Evolutionary conservation across 2,888 invertebrate species (phyloP).

Genomic region (Anticlea derivata): DNA sequence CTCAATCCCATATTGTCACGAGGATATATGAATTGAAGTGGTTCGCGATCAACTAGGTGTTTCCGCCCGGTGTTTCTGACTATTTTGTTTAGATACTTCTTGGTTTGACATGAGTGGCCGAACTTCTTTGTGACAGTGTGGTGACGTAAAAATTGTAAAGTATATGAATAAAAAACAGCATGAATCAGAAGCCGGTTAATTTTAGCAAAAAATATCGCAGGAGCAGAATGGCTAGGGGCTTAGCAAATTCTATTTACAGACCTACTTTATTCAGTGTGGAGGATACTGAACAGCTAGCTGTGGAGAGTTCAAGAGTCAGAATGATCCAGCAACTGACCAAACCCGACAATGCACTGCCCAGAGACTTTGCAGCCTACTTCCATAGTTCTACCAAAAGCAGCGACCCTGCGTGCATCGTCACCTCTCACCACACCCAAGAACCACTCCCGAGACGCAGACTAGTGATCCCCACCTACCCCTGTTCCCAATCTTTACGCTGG

Average conservation of each 20-base stretch:
- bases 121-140: constrained; percentile 45
- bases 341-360: constrained; percentile 24
- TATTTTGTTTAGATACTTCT: constrained; percentile 50
- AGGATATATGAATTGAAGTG: constrained; percentile 81
- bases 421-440: constrained; percentile 41
- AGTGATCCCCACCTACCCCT: constrained; percentile 43
- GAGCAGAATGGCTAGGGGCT: constrained; percentile 23
- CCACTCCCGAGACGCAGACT: constrained; percentile 1
- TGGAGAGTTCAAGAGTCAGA: constrained; percentile 44
- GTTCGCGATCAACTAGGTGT: constrained; percentile 80
- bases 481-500: constrained; percentile 46
- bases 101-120: constrained; percentile 38
- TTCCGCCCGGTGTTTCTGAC: constrained; percentile 75
- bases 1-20: constrained; percentile 79
- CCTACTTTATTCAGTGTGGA: constrained; percentile 40
- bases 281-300: constrained; percentile 39
- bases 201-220: constrained; percentile 29
- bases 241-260: constrained; percentile 16
- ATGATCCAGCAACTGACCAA: constrained; percentile 37
- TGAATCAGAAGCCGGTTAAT: constrained; percentile 31
- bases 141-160: constrained; percentile 40
- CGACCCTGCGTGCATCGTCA: constrained; percentile 42
- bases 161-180: constrained; percentile 31
- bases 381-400: constrained; percentile 34
- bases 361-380: constrained; percentile 51